Percentiles rank a stretch among this genome's conserved stretches.
Conservation (phyloP, 1,140 invertebrate genomes). For the Pararge aegeria region DNA sequence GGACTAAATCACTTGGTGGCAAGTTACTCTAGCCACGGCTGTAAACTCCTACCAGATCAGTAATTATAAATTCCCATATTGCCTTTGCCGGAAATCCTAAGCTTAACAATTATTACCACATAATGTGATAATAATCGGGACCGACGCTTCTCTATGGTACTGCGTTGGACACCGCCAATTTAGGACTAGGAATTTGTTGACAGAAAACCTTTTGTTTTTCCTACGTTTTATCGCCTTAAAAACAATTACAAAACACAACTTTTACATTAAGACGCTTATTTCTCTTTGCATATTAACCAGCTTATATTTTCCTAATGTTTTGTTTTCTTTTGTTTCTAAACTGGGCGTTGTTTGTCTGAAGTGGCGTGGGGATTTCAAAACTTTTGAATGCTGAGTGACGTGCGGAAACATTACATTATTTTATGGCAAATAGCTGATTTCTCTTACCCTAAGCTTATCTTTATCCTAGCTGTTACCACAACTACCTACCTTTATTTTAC, state of each 20-base stretch:
- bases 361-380: constrained; percentile 3
- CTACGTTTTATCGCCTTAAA: constrained; percentile 1
- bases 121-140: too few species aligned
- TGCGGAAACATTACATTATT: constrained; percentile 9
- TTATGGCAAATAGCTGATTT: constrained; percentile 4
- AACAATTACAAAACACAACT: constrained; percentile 1
- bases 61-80: too few species aligned
- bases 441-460: background rate
- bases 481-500: too few species aligned
- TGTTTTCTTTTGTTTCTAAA: constrained; percentile 6
- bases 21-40: too few species aligned
- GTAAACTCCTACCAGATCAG: too few species aligned
- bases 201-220: constrained; percentile 6
- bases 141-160: too few species aligned
- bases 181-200: too few species aligned
- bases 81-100: too few species aligned
- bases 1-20: too few species aligned
- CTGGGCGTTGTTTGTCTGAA: background rate
- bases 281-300: constrained; percentile 12
- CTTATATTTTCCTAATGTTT: constrained; percentile 10
- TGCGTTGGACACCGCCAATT: too few species aligned
- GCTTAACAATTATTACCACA: too few species aligned
- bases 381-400: constrained; percentile 12
- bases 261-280: constrained; percentile 15
- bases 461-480: background rate